phyloP scores from a whole-genome alignment of 2,113 vertebrate species.

The Haemorhous mexicanus region DNA sequence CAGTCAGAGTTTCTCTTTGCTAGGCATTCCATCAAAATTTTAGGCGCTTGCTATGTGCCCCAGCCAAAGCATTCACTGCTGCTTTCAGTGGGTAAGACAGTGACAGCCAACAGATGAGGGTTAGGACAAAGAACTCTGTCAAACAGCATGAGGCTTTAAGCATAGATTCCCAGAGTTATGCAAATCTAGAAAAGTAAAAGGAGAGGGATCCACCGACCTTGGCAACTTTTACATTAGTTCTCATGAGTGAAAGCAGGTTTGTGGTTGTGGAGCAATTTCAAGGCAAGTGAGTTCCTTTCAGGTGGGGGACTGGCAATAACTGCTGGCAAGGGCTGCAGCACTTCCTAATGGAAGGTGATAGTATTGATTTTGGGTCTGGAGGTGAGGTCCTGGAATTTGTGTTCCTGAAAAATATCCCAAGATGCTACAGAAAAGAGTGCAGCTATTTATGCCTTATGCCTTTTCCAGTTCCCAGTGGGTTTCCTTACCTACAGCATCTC shows the following conservation, averaged over 20 bases:
- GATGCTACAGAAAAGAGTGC: not conserved
- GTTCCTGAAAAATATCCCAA: not conserved
- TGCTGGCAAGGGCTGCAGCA: not conserved
- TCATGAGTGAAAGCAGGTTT: not conserved
- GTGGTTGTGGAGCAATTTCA: not conserved
- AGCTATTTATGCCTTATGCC: not conserved
- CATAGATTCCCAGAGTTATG: not conserved
- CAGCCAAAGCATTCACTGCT: not conserved
- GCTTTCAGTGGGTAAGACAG: not conserved
- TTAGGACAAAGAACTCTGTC: not conserved
- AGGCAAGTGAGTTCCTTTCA: not conserved
- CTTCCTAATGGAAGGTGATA: not conserved
- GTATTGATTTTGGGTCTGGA: not conserved
- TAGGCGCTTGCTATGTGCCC: not conserved
- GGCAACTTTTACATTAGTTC: not conserved
- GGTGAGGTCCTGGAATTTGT: not conserved
- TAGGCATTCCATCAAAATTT: not conserved
- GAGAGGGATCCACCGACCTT: not conserved
- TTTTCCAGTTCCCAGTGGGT: not conserved
- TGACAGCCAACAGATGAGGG: not conserved
- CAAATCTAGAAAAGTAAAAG: not conserved
- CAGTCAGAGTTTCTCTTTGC: not conserved
- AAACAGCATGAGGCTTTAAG: not conserved
- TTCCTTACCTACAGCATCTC: accelerated
- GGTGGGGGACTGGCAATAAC: not conserved